phyloP scores from a whole-genome alignment of 2,113 vertebrate species.

The Pyxicephalus adspersus region DNA sequence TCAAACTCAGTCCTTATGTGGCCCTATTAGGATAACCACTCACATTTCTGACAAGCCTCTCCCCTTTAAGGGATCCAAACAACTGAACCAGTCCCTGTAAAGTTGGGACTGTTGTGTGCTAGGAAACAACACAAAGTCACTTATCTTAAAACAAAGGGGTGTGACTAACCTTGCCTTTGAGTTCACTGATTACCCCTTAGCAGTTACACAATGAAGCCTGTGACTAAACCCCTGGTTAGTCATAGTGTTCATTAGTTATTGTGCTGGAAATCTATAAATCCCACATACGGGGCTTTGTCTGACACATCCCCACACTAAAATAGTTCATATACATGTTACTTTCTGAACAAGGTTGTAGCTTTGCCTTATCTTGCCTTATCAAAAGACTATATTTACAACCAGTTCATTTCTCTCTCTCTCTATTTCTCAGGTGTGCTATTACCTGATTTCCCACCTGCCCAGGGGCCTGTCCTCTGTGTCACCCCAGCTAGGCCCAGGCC shows the following conservation, averaged over 20 bases:
- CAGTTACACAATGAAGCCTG: too few species aligned
- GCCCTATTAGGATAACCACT: too few species aligned
- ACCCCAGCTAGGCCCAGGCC: neutral
- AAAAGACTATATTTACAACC: neutral
- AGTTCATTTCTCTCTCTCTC: conserved; percentile 1
- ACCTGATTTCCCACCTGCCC: neutral
- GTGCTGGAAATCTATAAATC: conserved; percentile 6
- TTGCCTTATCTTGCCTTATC: conserved; percentile 5
- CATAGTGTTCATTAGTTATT: neutral
- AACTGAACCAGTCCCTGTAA: too few species aligned
- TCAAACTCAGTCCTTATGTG: too few species aligned
- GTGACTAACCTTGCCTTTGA: too few species aligned
- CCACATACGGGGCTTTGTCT: neutral
- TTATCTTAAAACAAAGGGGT: too few species aligned
- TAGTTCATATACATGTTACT: neutral
- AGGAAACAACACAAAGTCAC: too few species aligned
- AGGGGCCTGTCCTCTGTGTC: neutral
- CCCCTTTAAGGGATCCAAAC: too few species aligned
- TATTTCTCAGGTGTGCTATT: neutral
- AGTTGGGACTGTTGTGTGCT: too few species aligned
- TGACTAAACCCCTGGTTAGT: too few species aligned
- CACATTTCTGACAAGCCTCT: too few species aligned
- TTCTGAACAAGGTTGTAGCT: neutral
- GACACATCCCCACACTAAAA: neutral
- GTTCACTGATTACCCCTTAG: too few species aligned